Evolutionary conservation across 2,888 invertebrate species (phyloP).

Genomic region (Machimus rusticus): DNA sequence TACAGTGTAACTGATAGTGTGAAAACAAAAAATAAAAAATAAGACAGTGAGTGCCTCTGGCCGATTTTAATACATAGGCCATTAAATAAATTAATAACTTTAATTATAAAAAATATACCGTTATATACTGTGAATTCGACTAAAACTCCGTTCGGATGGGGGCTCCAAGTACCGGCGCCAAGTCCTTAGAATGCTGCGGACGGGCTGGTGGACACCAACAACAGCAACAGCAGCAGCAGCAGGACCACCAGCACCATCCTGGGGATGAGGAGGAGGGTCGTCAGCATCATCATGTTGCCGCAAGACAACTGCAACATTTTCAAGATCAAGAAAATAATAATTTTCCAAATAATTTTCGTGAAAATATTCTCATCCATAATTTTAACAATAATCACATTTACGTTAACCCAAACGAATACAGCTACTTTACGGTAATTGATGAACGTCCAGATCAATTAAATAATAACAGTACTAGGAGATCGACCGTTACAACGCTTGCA

Average conservation of each 20-base stretch:
- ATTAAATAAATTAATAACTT: background rate
- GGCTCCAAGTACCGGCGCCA: slow-evolving; percentile 43
- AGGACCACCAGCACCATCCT: slow-evolving; percentile 12
- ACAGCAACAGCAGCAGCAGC: slow-evolving; percentile 11
- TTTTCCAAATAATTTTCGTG: slow-evolving; percentile 27
- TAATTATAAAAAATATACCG: background rate
- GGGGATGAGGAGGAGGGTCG: slow-evolving; percentile 34
- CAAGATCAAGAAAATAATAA: slow-evolving; percentile 52
- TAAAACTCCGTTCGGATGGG: slow-evolving; percentile 39
- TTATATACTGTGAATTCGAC: background rate
- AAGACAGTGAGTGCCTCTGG: background rate
- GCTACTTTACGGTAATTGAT: slow-evolving; percentile 45
- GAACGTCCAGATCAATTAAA: slow-evolving; percentile 40
- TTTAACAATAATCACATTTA: slow-evolving; percentile 51
- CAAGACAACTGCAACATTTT: slow-evolving; percentile 8
- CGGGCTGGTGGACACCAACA: slow-evolving; percentile 37
- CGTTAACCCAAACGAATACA: slow-evolving; percentile 48
- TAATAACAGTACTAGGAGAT: slow-evolving; percentile 42
- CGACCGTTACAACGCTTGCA: slow-evolving; percentile 48
- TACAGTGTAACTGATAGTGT: background rate
- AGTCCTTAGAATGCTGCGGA: slow-evolving; percentile 38
- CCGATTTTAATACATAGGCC: background rate
- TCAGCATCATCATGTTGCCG: slow-evolving; percentile 42
- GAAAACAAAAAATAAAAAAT: background rate
- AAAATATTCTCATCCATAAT: slow-evolving; percentile 31